Conservation (phyloP, 2,888 invertebrate species). For the Dynastes tityus region DNA sequence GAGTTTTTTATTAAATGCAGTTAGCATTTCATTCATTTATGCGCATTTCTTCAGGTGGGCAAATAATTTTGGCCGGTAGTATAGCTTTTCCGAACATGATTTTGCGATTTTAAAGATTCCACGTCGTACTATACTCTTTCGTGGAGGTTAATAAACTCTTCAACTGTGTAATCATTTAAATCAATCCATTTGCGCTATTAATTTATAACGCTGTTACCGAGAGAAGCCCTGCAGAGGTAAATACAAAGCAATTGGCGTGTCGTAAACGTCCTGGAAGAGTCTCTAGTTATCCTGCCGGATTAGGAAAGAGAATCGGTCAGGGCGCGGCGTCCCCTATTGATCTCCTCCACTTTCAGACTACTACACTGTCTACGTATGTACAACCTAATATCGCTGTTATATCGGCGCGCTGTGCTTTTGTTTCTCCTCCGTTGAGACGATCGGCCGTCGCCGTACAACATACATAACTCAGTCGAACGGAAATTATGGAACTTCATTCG, state of each 20-base stretch:
- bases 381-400: constrained; percentile 28
- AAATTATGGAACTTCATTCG: constrained; percentile 3
- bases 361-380: constrained; percentile 28
- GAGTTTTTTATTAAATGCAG: no score
- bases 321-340: constrained; percentile 38
- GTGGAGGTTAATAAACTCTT: no score
- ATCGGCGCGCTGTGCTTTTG: constrained; percentile 19
- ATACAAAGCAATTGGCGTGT: not conserved
- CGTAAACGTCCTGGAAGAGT: not conserved
- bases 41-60: no score
- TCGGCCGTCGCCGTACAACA: not conserved
- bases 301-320: constrained; percentile 18
- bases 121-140: no score
- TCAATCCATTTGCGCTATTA: no score
- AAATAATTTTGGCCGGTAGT: no score
- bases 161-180: no score
- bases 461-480: not conserved
- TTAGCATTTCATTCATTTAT: no score
- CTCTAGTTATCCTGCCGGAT: constrained; percentile 8
- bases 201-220: no score
- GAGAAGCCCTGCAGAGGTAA: not conserved
- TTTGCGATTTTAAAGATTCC: no score
- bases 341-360: constrained; percentile 26
- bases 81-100: no score
- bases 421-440: not conserved